phyloP scores from a whole-genome alignment of 1,140 invertebrate genomes.

The Trichogramma pretiosum region DNA sequence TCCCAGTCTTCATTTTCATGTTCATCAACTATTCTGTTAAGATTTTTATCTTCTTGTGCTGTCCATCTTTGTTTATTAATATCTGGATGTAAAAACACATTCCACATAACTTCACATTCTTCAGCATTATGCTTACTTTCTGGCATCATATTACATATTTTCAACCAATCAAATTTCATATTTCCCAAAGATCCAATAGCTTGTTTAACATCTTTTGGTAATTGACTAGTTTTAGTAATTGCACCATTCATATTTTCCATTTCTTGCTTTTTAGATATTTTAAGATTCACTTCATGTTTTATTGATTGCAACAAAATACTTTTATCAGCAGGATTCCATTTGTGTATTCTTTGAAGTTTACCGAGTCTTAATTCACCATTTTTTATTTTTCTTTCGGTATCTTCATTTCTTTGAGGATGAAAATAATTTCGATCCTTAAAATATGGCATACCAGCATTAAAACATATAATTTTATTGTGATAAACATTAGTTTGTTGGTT shows the following conservation, averaged over 20 bases:
- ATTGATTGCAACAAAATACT: slow-evolving; percentile 28
- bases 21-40: slow-evolving; percentile 43
- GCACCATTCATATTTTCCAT: slow-evolving; percentile 2
- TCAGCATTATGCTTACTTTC: slow-evolving; percentile 42
- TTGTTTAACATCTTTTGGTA: slow-evolving; percentile 25
- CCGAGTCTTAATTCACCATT: slow-evolving; percentile 33
- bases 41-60: slow-evolving; percentile 45
- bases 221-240: slow-evolving; percentile 15
- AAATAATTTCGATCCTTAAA: slow-evolving; percentile 40
- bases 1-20: slow-evolving; percentile 56
- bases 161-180: slow-evolving; percentile 42
- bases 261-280: slow-evolving; percentile 13
- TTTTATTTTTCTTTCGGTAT: slow-evolving; percentile 33
- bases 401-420: slow-evolving; percentile 34
- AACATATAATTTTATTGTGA: slow-evolving; percentile 13
- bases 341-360: slow-evolving; percentile 25
- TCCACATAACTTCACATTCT: slow-evolving; percentile 57
- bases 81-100: slow-evolving; percentile 54
- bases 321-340: slow-evolving; percentile 35
- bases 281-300: slow-evolving; percentile 23
- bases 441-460: slow-evolving; percentile 38
- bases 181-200: slow-evolving; percentile 25
- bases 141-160: slow-evolving; percentile 42
- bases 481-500: background rate
- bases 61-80: slow-evolving; percentile 56